These are phyloP conservation scores for Pristionchus entomophagus DNA, from an alignment of 2,888 invertebrate species.

Conservation along the genomic window DNA sequence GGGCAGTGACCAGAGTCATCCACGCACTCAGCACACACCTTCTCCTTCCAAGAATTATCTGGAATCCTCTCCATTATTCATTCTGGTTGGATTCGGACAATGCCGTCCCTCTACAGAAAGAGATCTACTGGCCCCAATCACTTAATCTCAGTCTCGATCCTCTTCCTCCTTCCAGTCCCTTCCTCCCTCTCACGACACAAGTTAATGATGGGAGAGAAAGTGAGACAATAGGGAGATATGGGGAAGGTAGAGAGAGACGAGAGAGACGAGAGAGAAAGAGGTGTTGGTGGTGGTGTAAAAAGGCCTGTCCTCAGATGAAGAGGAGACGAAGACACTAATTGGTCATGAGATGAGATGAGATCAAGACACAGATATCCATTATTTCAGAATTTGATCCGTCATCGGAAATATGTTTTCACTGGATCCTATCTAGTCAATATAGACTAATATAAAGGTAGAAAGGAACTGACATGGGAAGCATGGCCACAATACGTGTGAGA, in stretches of 20 bases:
- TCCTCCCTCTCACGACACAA: neutral
- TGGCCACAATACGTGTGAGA: constrained; percentile 73
- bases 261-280: neutral
- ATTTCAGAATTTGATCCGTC: neutral
- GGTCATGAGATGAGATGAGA: neutral
- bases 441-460: no score
- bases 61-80: constrained; percentile 44
- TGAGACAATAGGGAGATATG: constrained; percentile 30
- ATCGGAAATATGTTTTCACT: neutral
- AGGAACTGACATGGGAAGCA: constrained; percentile 73
- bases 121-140: neutral
- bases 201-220: neutral
- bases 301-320: constrained; percentile 19
- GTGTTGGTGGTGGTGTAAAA: constrained; percentile 37
- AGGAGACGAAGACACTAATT: constrained; percentile 30
- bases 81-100: neutral
- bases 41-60: constrained; percentile 75
- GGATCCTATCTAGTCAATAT: neutral
- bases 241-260: no score
- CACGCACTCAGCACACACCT: constrained; percentile 72
- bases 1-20: constrained; percentile 73
- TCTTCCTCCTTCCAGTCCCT: constrained; percentile 21
- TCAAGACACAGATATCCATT: neutral
- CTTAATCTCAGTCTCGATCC: constrained; percentile 19
- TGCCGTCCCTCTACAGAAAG: neutral